Percentiles rank a stretch among this genome's conserved stretches.
phyloP scores from a whole-genome alignment of 2,113 vertebrate genomes.

The Cyanoramphus novaezelandiae region DNA sequence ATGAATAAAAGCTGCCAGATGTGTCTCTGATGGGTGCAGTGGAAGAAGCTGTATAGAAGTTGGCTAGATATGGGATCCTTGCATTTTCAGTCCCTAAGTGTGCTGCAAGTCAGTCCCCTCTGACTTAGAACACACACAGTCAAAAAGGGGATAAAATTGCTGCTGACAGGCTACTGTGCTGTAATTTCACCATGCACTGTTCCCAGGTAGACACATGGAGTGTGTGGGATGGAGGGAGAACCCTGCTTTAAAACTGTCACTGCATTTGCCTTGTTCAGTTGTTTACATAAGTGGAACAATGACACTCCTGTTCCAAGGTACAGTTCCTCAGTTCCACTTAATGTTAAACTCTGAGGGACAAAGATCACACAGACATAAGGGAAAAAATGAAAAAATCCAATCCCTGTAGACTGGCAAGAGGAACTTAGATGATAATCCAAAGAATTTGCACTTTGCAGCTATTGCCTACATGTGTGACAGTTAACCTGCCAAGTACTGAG shows the following conservation, averaged over 20 bases:
- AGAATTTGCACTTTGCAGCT: background rate
- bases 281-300: background rate
- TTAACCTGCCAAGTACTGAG: background rate
- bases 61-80: background rate
- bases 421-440: background rate
- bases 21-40: background rate
- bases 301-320: background rate
- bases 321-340: background rate
- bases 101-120: background rate
- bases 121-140: background rate
- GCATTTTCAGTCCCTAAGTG: background rate
- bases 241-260: background rate
- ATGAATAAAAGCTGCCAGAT: background rate
- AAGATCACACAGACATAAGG: background rate
- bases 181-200: background rate
- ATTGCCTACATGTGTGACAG: background rate
- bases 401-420: background rate
- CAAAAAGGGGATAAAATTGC: background rate
- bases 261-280: background rate
- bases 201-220: background rate
- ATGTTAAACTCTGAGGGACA: background rate
- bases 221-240: accelerated
- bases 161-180: background rate
- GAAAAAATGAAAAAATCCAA: background rate
- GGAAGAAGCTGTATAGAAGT: background rate